phyloP scores from a whole-genome alignment of 2,797 vertebrate genomes.

The Centropyge bicolor region DNA sequence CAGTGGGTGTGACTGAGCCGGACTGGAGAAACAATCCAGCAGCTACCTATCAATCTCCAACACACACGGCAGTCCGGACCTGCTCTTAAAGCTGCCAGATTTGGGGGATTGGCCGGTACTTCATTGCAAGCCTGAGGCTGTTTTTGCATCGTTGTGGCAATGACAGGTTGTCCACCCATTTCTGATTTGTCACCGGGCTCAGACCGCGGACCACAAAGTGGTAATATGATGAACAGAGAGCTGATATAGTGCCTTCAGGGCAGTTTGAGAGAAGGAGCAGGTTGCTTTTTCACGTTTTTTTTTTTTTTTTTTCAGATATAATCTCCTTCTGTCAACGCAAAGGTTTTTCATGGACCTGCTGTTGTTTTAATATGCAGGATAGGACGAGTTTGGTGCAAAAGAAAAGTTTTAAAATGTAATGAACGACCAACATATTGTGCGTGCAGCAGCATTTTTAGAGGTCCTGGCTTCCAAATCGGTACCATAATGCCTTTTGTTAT shows the following conservation, averaged over 20 bases:
- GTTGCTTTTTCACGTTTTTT: conserved; percentile 27
- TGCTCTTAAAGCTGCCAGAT: conserved; percentile 66
- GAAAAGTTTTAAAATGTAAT: conserved; percentile 15
- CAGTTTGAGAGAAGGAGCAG: conserved; percentile 52
- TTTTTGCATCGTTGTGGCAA: conserved; percentile 49
- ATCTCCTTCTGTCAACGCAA: conserved; percentile 44
- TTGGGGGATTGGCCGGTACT: conserved; percentile 55
- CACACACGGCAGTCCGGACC: conserved; percentile 34
- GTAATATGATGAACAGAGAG: conserved; percentile 59
- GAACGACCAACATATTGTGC: background rate
- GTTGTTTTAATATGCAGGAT: conserved; percentile 27
- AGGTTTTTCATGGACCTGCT: conserved; percentile 18
- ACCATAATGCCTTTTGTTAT: background rate
- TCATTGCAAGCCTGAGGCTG: conserved; percentile 53
- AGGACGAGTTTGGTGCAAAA: background rate
- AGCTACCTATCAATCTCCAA: conserved; percentile 55
- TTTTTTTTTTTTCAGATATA: conserved; percentile 36
- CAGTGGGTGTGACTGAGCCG: conserved; percentile 15
- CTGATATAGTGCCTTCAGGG: conserved; percentile 43
- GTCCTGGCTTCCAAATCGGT: background rate
- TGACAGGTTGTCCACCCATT: conserved; percentile 53
- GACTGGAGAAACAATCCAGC: conserved; percentile 48
- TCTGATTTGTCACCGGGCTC: conserved; percentile 60
- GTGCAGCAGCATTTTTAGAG: conserved; percentile 1
- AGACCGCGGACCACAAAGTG: conserved; percentile 30